Evolutionary conservation across 2,888 invertebrate genomes (phyloP), one percentile per base, ranked within the genome.

Genomic region (Leucoma salicis): DNA sequence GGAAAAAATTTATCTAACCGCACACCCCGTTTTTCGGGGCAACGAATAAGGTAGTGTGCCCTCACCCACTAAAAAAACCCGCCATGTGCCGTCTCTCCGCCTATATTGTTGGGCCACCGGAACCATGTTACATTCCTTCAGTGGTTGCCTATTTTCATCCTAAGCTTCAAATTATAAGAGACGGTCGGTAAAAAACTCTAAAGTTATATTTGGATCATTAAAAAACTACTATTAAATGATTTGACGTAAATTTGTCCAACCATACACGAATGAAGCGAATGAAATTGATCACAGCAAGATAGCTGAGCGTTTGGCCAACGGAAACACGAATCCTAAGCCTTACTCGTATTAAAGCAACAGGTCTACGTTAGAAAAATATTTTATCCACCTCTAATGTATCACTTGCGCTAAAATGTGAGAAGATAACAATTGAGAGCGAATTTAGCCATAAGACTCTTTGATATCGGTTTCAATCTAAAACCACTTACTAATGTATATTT

Each of bases 321-420:
- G 63, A 68, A 68, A 65, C 58, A 54, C 55, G 56, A 47, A 63
- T 57, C 63, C 67, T 65, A 61, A 58, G 60, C 61, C 67, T 72
- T 64, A 59, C 59, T 70, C 72, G 72, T 73, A 73, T 73, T 71
- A 61, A 55, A 70, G 82, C 87, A 87, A 87, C 87, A 87, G 87
- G 87, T 87, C 63, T 67, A 55, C 66, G 70, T 69, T 58, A 67
- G 74, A 74, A 79, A 83, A 78, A 85, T 84, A 85, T 85, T 87
- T 82, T 78, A 82, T 80, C 76, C 76, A 59, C 60, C 48, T 59
- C 67, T 78, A 84, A 85, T 85, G 80, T 86, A 85, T 85, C 85
- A 83, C 78, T 75, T 59, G 52, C 58, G 66, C 64, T 61, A 67
- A 69, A 75, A 68, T 66, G 47, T 28, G 43, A 48, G 36, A 33